phyloP scores from a whole-genome alignment of 1,140 invertebrate genomes.

The Calycopis cecrops region DNA sequence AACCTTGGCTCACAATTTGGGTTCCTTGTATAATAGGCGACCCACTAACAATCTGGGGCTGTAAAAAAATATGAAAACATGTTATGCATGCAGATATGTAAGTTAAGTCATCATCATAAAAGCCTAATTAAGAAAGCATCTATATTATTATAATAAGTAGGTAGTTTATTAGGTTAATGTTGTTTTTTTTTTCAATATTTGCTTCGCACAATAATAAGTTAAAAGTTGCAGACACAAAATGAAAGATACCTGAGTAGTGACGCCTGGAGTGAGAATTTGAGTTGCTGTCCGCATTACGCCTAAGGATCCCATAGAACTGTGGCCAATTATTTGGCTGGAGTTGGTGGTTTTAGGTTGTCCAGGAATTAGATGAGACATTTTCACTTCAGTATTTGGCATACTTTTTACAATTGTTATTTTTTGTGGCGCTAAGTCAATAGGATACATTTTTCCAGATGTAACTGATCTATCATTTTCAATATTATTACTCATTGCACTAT shows the following conservation, averaged over 20 bases:
- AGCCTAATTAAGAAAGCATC: too few species aligned
- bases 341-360: conserved; percentile 51
- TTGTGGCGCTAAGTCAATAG: conserved; percentile 68
- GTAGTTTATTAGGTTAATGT: not conserved
- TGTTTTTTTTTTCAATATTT: not conserved
- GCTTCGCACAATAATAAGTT: conserved; percentile 10
- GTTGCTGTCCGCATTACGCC: conserved; percentile 59
- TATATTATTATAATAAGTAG: conserved; percentile 1
- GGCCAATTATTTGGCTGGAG: conserved; percentile 49
- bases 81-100: not conserved
- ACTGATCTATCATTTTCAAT: conserved; percentile 63
- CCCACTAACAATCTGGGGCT: conserved; percentile 60
- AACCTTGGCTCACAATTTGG: conserved; percentile 61
- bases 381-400: conserved; percentile 59
- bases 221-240: conserved; percentile 14
- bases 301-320: conserved; percentile 41
- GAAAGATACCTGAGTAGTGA: conserved; percentile 52
- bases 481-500: conserved; percentile 51
- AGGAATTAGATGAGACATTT: conserved; percentile 63
- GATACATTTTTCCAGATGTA: conserved; percentile 67
- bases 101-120: too few species aligned
- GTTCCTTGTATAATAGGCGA: conserved; percentile 56
- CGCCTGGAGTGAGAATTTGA: conserved; percentile 58
- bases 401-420: conserved; percentile 71
- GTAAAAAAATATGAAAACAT: conserved; percentile 27